Conservation (phyloP, 2,113 vertebrate species). For the Mustelus asterias region DNA sequence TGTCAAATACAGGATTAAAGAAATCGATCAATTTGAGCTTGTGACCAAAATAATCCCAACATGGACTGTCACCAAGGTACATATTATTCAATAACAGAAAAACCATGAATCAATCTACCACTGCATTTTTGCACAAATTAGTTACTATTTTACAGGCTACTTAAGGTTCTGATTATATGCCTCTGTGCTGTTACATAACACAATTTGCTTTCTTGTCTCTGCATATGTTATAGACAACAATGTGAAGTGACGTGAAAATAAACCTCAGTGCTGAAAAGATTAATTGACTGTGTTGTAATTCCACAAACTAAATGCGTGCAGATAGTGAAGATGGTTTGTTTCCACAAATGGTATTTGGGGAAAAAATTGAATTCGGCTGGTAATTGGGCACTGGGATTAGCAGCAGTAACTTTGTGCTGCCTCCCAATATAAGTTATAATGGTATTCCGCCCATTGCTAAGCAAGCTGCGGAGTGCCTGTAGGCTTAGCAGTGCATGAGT, state of each 20-base stretch:
- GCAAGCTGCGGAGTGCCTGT: neutral
- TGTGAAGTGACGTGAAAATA: constrained; percentile 32
- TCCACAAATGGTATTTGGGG: neutral
- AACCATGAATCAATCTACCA: neutral
- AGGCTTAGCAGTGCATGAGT: too few species aligned
- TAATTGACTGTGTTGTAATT: neutral
- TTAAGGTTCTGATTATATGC: neutral
- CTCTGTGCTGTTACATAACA: constrained; percentile 7
- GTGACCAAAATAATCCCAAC: neutral
- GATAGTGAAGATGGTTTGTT: neutral
- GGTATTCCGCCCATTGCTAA: neutral
- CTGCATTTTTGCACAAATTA: neutral
- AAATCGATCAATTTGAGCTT: neutral
- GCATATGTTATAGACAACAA: neutral
- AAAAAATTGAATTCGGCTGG: neutral
- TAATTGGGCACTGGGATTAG: neutral
- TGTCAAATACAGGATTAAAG: neutral
- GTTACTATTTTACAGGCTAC: neutral
- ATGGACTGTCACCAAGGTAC: neutral
- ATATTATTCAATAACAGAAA: neutral
- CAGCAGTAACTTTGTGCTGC: neutral
- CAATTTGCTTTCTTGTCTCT: neutral
- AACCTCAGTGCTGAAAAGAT: neutral
- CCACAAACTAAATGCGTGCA: neutral
- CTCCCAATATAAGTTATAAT: neutral